Conservation (phyloP, 2,888 invertebrate genomes). For the Polylopha cassiicola region DNA sequence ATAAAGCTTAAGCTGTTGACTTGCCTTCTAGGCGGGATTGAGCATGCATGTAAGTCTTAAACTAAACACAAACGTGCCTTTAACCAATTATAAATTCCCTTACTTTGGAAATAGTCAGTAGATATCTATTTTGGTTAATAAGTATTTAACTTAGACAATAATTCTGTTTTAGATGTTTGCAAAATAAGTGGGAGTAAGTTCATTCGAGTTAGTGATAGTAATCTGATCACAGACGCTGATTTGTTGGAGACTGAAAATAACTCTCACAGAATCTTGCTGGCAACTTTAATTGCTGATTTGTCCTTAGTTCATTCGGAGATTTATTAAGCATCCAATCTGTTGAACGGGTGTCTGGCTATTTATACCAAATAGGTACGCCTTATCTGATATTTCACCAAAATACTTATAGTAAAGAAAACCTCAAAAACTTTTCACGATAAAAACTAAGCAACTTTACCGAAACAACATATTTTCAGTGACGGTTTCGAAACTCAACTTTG, state of each 20-base stretch:
- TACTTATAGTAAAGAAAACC: constrained; percentile 13
- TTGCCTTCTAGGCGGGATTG: too few species aligned
- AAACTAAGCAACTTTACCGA: constrained; percentile 14
- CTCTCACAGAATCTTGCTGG: constrained; percentile 17
- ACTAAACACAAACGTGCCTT: too few species aligned
- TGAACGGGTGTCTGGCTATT: constrained; percentile 13
- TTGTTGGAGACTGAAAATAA: constrained; percentile 15
- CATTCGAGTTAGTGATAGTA: constrained; percentile 16
- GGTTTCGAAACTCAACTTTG: constrained; percentile 15
- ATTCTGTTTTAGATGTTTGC: too few species aligned
- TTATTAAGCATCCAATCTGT: constrained; percentile 17
- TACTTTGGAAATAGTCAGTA: too few species aligned
- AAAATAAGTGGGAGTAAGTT: constrained; percentile 6
- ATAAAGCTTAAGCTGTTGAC: too few species aligned
- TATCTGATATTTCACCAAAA: constrained; percentile 15
- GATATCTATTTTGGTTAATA: too few species aligned
- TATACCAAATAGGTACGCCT: constrained; percentile 5
- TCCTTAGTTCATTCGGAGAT: constrained; percentile 17
- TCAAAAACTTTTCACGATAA: constrained; percentile 19
- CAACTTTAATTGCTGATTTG: constrained; percentile 23
- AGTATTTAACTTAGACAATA: too few species aligned
- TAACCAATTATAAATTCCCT: too few species aligned
- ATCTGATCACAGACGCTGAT: constrained; percentile 22
- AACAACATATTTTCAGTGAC: constrained; percentile 22
- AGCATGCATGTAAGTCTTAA: too few species aligned